Percentiles rank a stretch among this genome's conserved stretches.
phyloP scores from a whole-genome alignment of 2,888 invertebrate species.

The Smittia sp. region DNA sequence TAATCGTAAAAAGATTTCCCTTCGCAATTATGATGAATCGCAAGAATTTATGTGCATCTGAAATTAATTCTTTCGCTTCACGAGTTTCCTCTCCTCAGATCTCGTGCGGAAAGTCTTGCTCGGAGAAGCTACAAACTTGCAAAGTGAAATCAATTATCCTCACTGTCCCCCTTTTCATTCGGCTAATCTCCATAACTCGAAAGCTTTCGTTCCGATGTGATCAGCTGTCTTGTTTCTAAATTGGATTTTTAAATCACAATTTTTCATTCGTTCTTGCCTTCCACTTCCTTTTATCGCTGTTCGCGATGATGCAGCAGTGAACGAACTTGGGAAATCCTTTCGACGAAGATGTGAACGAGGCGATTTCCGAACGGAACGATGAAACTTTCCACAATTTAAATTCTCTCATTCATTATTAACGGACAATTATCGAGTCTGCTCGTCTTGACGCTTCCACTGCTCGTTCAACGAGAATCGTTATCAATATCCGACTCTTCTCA shows the following conservation, averaged over 20 bases:
- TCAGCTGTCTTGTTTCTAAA: constrained; percentile 20
- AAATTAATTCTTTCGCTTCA: neutral
- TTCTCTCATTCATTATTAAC: constrained; percentile 17
- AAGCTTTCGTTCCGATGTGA: neutral
- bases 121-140: neutral
- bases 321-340: neutral
- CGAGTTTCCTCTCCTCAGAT: neutral
- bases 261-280: neutral
- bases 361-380: neutral
- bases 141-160: neutral
- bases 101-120: neutral
- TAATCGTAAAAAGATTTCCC: neutral
- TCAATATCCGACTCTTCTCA: neutral
- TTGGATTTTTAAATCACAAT: constrained; percentile 11
- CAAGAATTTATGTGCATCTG: neutral
- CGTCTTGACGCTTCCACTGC: neutral
- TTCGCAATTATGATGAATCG: neutral
- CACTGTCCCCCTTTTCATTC: neutral
- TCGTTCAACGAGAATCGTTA: neutral
- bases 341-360: neutral
- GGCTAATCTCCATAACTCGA: neutral
- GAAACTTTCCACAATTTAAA: neutral
- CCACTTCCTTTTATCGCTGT: neutral
- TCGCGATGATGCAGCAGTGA: neutral
- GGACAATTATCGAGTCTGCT: constrained; percentile 31